These are phyloP conservation scores for Mystacides longicornis DNA, from an alignment of 2,888 invertebrate species.

Conservation along the genomic window DNA sequence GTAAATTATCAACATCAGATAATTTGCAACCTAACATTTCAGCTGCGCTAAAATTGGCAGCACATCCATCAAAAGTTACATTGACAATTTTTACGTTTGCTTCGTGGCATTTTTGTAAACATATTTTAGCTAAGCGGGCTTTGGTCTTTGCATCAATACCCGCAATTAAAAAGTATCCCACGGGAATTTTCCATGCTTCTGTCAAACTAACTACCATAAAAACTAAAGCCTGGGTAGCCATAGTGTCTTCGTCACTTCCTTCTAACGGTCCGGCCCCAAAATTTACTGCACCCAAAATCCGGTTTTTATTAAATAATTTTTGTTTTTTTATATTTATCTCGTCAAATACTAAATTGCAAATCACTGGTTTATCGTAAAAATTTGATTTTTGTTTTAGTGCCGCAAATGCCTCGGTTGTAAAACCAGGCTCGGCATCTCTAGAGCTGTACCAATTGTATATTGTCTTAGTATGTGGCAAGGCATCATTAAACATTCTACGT, in stretches of 20 bases:
- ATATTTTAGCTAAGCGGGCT: not conserved
- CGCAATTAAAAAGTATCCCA: not conserved
- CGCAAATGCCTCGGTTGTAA: slow-evolving; percentile 22
- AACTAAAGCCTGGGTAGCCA: slow-evolving; percentile 24
- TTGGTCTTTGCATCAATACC: not conserved
- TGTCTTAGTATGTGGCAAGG: slow-evolving; percentile 27
- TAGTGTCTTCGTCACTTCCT: slow-evolving; percentile 23
- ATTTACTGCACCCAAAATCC: slow-evolving; percentile 26
- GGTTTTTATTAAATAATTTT: slow-evolving; percentile 24
- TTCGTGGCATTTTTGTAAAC: not conserved
- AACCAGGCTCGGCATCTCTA: slow-evolving; percentile 27
- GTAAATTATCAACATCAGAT: not conserved
- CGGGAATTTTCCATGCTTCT: not conserved
- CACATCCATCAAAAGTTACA: not conserved
- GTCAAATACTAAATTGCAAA: slow-evolving; percentile 25
- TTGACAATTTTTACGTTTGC: not conserved
- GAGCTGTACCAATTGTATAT: slow-evolving; percentile 25
- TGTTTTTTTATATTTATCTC: slow-evolving; percentile 27
- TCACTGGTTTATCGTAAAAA: slow-evolving; percentile 12
- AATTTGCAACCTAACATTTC: not conserved
- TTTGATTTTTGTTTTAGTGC: slow-evolving; percentile 15
- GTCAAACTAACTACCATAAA: not conserved
- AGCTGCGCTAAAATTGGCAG: not conserved
- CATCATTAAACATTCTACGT: slow-evolving; percentile 23
- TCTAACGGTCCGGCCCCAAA: slow-evolving; percentile 26